Evolutionary conservation across 2,113 vertebrate genomes (phyloP), one percentile per base, ranked within the genome.

Genomic region (Amazona vittata): DNA sequence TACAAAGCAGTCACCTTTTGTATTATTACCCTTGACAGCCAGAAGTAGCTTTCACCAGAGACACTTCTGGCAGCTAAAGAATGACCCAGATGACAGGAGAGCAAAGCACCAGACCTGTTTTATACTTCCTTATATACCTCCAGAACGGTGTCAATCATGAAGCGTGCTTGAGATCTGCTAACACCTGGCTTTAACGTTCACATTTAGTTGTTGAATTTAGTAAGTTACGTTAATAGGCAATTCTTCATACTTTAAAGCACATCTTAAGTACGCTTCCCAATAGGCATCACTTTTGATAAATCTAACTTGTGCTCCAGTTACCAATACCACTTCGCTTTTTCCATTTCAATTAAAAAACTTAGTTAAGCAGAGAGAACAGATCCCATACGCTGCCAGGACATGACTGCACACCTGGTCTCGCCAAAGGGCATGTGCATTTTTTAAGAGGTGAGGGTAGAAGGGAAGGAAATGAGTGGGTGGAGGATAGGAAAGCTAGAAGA

Each of bases 1-100:
- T 14, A 46, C 5, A 59, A 86, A 86, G 37, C 64, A 5, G 2
- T 26, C 1, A 0, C 37, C 67, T 79, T 69, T 3, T 2, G 2
- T 33, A 25, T 11, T 11, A 60, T 31, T 81, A 35, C 43, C 39
- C 28, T 46, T 10, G 3, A 33, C 52, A 88, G 53, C 16, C 75
- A 80, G 37, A 76, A 91, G 31, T 14, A 29, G 24, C 63, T 88
- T 85, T 83, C 33, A 94, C 43, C 52, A 79, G 18, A 29, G 33
- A 76, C 26, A 17, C 22, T 63, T 57, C 35, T 62, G 59, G 47
- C 57, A 90, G 64, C 64, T 70, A 46, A 52, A 74, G 57, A 76
- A 69, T 60, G 62, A 69, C 44, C 35, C 78, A 83, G 29, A 18
- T 41, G 46, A 80, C 25, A 33, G 5, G 15, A 63, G 1, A 57